Conservation (phyloP, 2,113 vertebrate genomes). For the Cyanocitta stelleri region DNA sequence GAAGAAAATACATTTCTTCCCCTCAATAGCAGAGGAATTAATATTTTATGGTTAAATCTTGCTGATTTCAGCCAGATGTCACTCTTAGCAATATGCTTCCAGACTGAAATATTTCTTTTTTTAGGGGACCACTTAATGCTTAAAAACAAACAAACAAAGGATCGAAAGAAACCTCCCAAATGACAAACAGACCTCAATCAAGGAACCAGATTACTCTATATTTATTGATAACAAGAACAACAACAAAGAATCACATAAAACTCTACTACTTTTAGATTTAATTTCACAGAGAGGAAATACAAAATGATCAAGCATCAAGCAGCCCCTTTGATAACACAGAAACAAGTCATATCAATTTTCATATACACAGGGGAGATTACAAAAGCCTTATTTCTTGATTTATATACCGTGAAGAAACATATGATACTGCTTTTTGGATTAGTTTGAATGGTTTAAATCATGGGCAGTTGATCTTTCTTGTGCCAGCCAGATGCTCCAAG, state of each 20-base stretch:
- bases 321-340: background rate
- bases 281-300: background rate
- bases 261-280: background rate
- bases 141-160: background rate
- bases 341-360: slow-evolving; percentile 5
- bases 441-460: background rate
- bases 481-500: background rate
- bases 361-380: background rate
- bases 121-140: background rate
- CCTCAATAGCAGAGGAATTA: background rate
- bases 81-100: background rate
- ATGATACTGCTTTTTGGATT: background rate
- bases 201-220: background rate
- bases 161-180: background rate
- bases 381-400: background rate
- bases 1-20: background rate
- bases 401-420: background rate
- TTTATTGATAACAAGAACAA: background rate
- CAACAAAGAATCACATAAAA: background rate
- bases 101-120: background rate
- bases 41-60: background rate
- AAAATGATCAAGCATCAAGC: slow-evolving; percentile 10
- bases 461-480: background rate
- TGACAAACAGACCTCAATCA: background rate
- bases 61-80: background rate